Conservation (phyloP, 2,113 vertebrate genomes). For the Lutjanus erythropterus region DNA sequence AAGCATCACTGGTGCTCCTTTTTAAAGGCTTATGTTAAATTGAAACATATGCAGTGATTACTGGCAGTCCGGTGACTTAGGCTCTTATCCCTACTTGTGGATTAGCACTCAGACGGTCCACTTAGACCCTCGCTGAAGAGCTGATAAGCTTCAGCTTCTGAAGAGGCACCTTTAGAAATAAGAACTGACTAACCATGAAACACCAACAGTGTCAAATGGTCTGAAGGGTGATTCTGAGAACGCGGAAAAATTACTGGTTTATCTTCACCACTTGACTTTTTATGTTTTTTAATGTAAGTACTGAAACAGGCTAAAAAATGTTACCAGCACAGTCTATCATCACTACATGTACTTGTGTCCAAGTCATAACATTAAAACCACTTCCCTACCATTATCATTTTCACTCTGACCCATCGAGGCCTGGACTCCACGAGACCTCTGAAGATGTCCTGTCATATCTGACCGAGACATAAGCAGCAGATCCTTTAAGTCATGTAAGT, state of each 20-base stretch:
- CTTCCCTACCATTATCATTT: too few relatives aligned
- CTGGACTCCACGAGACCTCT: too few relatives aligned
- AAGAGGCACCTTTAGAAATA: constrained; percentile 14
- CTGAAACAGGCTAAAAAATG: too few relatives aligned
- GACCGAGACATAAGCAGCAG: too few relatives aligned
- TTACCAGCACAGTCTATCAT: too few relatives aligned
- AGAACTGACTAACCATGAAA: constrained; percentile 18
- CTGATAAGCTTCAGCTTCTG: constrained; percentile 41
- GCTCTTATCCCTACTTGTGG: constrained; percentile 34
- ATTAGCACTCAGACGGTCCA: constrained; percentile 52
- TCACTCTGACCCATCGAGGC: too few relatives aligned
- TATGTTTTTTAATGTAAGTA: background rate
- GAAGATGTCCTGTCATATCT: too few relatives aligned
- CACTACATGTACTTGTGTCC: too few relatives aligned
- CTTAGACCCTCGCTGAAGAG: constrained; percentile 47
- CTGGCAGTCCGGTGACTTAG: constrained; percentile 6
- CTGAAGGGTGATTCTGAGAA: background rate
- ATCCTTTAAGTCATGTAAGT: too few relatives aligned
- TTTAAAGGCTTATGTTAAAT: background rate
- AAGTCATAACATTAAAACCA: too few relatives aligned
- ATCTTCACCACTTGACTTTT: background rate
- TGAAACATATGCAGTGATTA: constrained; percentile 27
- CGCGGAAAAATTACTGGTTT: background rate
- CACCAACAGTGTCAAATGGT: constrained; percentile 1
- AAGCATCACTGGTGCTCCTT: background rate